Evolutionary conservation across 2,113 vertebrate genomes (phyloP).

Genomic region (Myrmecobius fasciatus): DNA sequence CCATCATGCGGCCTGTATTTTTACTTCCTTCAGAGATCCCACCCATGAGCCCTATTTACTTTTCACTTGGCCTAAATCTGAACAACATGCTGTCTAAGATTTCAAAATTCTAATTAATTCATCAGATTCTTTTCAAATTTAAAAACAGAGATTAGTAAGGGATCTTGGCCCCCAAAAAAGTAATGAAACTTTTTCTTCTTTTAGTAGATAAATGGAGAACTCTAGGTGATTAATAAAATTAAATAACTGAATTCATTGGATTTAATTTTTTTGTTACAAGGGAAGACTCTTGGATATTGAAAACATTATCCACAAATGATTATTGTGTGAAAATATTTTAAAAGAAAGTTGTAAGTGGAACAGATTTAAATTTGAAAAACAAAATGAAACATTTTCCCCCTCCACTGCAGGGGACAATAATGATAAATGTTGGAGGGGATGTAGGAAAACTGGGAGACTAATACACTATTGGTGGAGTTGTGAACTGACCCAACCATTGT

Average conservation of each 20-base stretch:
- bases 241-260: not conserved
- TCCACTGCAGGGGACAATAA: not conserved
- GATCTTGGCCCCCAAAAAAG: not conserved
- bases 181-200: not conserved
- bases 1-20: not conserved
- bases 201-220: not conserved
- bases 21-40: not conserved
- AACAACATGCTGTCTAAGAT: not conserved
- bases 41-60: not conserved
- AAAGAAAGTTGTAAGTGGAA: not conserved
- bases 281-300: not conserved
- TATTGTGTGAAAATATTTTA: not conserved
- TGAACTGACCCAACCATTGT: no score
- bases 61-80: not conserved
- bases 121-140: not conserved
- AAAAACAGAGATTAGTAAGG: not conserved
- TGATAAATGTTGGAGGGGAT: no score
- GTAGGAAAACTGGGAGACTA: no score
- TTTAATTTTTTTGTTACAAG: not conserved
- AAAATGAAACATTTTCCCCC: not conserved
- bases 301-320: not conserved
- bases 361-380: not conserved
- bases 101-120: not conserved
- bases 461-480: no score
- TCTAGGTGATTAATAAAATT: not conserved